Evolutionary conservation across 2,888 invertebrate species (phyloP).

Genomic region (Keiferia lycopersicella): DNA sequence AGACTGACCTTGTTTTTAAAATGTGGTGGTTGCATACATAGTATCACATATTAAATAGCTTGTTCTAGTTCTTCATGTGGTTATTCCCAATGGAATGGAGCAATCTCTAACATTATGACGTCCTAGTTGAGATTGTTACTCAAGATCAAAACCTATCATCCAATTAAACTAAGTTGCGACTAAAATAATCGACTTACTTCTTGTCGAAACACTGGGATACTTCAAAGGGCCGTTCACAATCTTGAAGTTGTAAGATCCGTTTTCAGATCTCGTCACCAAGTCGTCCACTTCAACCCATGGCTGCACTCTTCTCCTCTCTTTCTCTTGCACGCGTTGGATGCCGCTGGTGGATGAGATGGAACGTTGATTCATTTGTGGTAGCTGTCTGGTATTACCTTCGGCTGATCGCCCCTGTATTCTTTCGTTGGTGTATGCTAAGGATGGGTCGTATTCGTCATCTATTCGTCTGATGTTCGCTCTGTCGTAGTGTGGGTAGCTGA

Average conservation of each 20-base stretch:
- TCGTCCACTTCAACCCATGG: slow-evolving; percentile 22
- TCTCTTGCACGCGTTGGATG: slow-evolving; percentile 34
- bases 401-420: slow-evolving; percentile 14
- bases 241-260: slow-evolving; percentile 47
- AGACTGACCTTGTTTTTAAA: neutral
- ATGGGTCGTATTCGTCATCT: slow-evolving; percentile 13
- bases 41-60: no score
- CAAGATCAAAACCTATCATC: no score
- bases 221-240: slow-evolving; percentile 42
- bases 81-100: no score
- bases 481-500: slow-evolving; percentile 10
- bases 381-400: slow-evolving; percentile 24
- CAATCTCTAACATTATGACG: no score
- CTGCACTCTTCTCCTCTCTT: slow-evolving; percentile 29
- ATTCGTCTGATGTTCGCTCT: neutral
- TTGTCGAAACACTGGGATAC: slow-evolving; percentile 35
- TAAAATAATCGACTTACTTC: no score
- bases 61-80: no score
- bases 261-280: slow-evolving; percentile 28
- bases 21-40: no score
- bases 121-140: no score
- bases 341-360: slow-evolving; percentile 30
- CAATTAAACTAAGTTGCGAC: no score
- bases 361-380: slow-evolving; percentile 24
- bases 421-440: slow-evolving; percentile 11